Conservation (phyloP, 1,140 invertebrate species). For the Drosophila sucinea region DNA sequence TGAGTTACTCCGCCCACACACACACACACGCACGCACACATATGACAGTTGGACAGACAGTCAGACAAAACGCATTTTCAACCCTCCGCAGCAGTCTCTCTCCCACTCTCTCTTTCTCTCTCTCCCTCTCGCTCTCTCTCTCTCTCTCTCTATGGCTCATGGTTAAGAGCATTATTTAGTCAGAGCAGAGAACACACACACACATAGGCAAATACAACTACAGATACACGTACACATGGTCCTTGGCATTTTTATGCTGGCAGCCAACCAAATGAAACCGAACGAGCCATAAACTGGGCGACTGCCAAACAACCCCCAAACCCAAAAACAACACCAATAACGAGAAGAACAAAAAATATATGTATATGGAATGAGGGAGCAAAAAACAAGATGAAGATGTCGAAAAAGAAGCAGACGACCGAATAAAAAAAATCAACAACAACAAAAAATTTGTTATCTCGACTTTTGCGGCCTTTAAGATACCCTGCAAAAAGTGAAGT, state of each 20-base stretch:
- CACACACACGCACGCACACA: slow-evolving; percentile 33
- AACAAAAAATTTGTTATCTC: background rate
- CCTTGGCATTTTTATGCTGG: slow-evolving; percentile 72
- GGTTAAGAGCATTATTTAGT: slow-evolving; percentile 76
- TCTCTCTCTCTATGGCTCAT: slow-evolving; percentile 43
- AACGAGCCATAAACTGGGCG: slow-evolving; percentile 74
- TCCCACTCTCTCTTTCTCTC: background rate
- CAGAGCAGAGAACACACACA: slow-evolving; percentile 35
- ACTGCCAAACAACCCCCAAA: slow-evolving; percentile 67
- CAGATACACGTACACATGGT: slow-evolving; percentile 24
- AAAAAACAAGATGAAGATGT: slow-evolving; percentile 13
- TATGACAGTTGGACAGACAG: slow-evolving; percentile 53
- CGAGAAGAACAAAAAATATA: background rate
- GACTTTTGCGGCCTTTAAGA: background rate
- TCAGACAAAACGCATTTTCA: slow-evolving; percentile 62
- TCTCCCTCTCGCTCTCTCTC: background rate
- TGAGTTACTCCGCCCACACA: slow-evolving; percentile 80
- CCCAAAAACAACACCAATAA: slow-evolving; percentile 13
- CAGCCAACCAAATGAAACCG: slow-evolving; percentile 79
- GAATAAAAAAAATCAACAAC: too few relatives aligned
- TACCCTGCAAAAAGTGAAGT: background rate
- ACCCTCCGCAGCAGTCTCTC: slow-evolving; percentile 47
- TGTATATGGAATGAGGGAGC: background rate
- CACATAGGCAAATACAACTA: slow-evolving; percentile 32
- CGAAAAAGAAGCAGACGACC: slow-evolving; percentile 7